These are phyloP conservation scores for Orcinus orca DNA, from an alignment of 2,113 vertebrate genomes.

Conservation along the genomic window DNA sequence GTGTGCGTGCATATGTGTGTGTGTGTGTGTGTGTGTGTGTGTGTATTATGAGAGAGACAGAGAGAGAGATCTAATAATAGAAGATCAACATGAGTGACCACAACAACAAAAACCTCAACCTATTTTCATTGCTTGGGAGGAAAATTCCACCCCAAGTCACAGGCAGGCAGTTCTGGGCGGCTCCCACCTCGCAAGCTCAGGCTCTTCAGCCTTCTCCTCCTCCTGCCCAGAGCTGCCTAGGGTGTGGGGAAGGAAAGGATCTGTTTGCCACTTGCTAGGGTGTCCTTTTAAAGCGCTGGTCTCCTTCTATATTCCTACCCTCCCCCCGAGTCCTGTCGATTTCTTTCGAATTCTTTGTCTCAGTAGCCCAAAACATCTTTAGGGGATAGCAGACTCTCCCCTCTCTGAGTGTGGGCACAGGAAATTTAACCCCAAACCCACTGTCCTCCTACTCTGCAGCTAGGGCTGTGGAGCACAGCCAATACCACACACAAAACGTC, in stretches of 20 bases:
- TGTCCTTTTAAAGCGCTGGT: not conserved
- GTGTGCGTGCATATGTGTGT: accelerated
- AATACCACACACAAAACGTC: accelerated
- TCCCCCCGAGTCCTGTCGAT: not conserved
- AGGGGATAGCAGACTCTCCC: not conserved
- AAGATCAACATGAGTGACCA: conserved; percentile 31
- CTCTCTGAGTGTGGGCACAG: not conserved
- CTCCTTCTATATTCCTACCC: not conserved
- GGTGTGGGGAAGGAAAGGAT: too few species aligned
- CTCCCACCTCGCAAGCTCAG: not conserved
- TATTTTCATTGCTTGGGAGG: conserved; percentile 24
- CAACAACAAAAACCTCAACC: conserved; percentile 15
- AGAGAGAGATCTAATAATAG: not conserved
- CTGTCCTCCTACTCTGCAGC: not conserved
- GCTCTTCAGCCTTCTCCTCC: not conserved
- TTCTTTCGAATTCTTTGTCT: not conserved
- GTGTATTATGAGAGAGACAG: not conserved
- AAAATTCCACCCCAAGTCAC: conserved; percentile 65
- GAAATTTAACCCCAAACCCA: not conserved
- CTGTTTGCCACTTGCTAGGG: not conserved
- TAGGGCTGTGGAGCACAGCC: not conserved
- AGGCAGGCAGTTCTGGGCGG: not conserved
- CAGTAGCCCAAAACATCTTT: not conserved
- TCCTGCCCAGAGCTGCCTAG: not conserved
- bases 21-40: not conserved